Evolutionary conservation across 2,113 vertebrate species (phyloP), one percentile per base, ranked within the genome.

Genomic region (Semnornis frantzii): DNA sequence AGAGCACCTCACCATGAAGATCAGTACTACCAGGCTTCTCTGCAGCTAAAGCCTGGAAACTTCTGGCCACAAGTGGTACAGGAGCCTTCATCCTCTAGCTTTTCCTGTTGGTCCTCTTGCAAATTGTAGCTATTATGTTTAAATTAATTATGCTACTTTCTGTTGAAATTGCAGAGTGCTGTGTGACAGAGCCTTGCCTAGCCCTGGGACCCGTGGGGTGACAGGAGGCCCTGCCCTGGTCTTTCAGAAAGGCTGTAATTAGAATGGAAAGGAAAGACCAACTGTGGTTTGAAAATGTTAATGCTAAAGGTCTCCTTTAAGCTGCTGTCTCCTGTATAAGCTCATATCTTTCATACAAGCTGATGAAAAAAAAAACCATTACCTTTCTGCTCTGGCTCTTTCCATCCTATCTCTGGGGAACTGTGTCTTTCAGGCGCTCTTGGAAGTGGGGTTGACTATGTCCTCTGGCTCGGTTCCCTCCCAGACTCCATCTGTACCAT

Each of bases 111-210:
- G 62, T 48, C 39, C 21, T 31, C 63, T 73, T 59, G 81, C 73
- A 94, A 95, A 95, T 73, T 70, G 81, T 79, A 89, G 74, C 81
- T 85, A 89, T 95, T 86, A 73, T 30, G 66, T 57, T 87, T 78
- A 94, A 94, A 90, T 96, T 90, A 96, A 95, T 95, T 58, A 82
- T 21, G 65, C 31, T 73, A 0, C 75, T 90, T 95, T 92, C 55
- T 52, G 34, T 31, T 2, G 24, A 63, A 94, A 90, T 79, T 87
- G 71, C 52, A 59, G 66, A 73, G 74, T 39, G 57, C n/a, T 50
- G 24, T 15, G 34, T 3, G 15, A 82, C 62, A 44, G 55, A 59
- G 34, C 55, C 46, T 79, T 72, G 74, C 58, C 86, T 86, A 37
- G 52, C 70, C 73, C 66, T 1, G 0, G 59, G 8, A 21, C 34